Base-by-base conservation (phyloP, 1,140 invertebrate genomes). In the Neotoxoptera formosana region DNA sequence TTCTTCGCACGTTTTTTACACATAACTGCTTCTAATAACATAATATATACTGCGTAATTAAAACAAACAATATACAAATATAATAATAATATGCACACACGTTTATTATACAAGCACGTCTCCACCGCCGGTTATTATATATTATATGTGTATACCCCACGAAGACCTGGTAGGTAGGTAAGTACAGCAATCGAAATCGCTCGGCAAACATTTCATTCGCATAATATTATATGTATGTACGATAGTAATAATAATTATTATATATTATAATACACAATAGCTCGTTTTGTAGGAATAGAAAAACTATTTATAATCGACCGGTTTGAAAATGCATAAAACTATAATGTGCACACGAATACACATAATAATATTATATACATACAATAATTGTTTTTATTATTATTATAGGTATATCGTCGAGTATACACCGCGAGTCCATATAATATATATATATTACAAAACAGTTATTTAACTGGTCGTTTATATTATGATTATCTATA, bases 401-500 rank as follows among this genome's bases (percentile, higher is more conserved):
- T 76, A 76, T 76, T 76, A 76, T n/a, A 76, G 60, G 14, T 20
- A n/a, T 67, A 76, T 76, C 60, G 60, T n/a, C 21, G 60, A 14
- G 60, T 17, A n/a, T n/a, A 7, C 60, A 67, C 60, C 25, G 9
- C 9, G 4, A 25, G 25, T 14, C 60, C 9, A 56, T 41, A 41
- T 9, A 60, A 56, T 25, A 60, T 67, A 67, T 67, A 30, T 60
- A 7, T 76, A 76, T 76, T 11, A 30, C 2, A n/a, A 76, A n/a
- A 76, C 60, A 76, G 60, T 76, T 67, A 76, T n/a, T 76, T 76
- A 76, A n/a, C 60, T 76, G 60, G 60, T 76, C 60, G 30, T 76
- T 76, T 76, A 76, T 76, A 76, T 76, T 76, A 76, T 76, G 60
- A 76, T 76, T n/a, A 76, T 76, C n/a, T 76, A 76, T 76, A 76